Base-by-base conservation (phyloP, 2,888 invertebrate species). In the Sepiola atlantica region DNA sequence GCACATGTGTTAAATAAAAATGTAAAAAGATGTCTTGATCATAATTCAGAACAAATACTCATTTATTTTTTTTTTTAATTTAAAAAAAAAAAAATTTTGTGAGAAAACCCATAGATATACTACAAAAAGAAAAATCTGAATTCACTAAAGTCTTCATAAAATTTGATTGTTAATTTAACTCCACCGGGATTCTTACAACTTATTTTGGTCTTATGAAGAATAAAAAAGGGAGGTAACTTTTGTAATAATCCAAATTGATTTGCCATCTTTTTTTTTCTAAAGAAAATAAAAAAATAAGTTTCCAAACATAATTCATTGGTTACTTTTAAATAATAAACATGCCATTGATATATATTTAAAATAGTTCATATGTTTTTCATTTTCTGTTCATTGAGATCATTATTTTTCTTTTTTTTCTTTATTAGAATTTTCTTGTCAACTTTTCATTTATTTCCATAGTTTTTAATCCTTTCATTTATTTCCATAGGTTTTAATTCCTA, bases 401-500 rank as follows among this genome's bases (percentile, higher is more conserved):
- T 61, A 6, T 77, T n/a, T 28, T 77, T 0, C 12, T n/a, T 1
- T n/a, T 77, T n/a, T n/a, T 32, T 4, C 16, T 77, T 10, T 77
- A 10, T 12, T 77, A 4, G 32, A 16, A 1, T 77, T n/a, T 77
- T 77, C 12, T n/a, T 77, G n/a, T 2, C 18, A 77, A n/a, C 21
- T 54, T 92, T 54, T 28, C 55, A 0, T 4, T 45, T 45, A 55
- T 45, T 55, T 28, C 28, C 6, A 28, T 28, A 92, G 92, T 54
- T 92, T 92, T 92, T 54, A 55, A 92, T 92, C n/a, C n/a, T 92
- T 54, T 28, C 55, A 0, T 4, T 45, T 45, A 55, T 45, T 55
- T 28, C 28, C 6, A 28, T 28, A 92, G 92, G 92, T 92, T 92
- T 92, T 54, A 55, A 92, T 92, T 92, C 92, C 92, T 35, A 92